phyloP scores from a whole-genome alignment of 2,797 vertebrate species.

The Chloroceryle inda region DNA sequence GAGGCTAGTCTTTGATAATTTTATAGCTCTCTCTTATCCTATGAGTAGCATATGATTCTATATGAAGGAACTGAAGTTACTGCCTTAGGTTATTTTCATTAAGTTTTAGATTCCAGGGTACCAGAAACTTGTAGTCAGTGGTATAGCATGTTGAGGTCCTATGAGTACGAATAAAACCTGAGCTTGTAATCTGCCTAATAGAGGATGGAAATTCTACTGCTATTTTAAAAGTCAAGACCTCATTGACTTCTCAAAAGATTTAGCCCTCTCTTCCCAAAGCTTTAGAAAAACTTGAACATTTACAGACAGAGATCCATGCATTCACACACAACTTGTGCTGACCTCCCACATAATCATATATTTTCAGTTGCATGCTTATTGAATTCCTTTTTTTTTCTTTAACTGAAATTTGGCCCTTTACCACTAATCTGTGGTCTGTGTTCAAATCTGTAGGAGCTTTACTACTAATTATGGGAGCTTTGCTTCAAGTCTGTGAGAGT shows the following conservation, averaged over 20 bases:
- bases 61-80: neutral
- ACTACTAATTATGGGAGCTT: neutral
- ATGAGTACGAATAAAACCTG: neutral
- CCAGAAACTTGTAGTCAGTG: neutral
- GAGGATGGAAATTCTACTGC: neutral
- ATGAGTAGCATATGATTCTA: neutral
- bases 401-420: neutral
- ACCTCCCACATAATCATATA: rapidly evolving
- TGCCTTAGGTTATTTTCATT: neutral
- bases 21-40: neutral
- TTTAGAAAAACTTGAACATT: neutral
- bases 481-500: neutral
- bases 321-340: neutral
- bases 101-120: neutral
- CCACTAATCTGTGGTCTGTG: neutral
- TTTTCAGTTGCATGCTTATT: neutral
- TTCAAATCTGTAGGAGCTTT: neutral
- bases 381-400: neutral
- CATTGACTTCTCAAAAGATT: neutral
- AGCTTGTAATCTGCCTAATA: neutral
- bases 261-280: neutral
- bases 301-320: neutral
- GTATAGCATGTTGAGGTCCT: neutral
- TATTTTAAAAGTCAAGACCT: neutral
- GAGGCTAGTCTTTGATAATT: neutral